These are phyloP conservation scores for Micrasema minimum DNA, from an alignment of 1,140 invertebrate species.

Conservation along the genomic window DNA sequence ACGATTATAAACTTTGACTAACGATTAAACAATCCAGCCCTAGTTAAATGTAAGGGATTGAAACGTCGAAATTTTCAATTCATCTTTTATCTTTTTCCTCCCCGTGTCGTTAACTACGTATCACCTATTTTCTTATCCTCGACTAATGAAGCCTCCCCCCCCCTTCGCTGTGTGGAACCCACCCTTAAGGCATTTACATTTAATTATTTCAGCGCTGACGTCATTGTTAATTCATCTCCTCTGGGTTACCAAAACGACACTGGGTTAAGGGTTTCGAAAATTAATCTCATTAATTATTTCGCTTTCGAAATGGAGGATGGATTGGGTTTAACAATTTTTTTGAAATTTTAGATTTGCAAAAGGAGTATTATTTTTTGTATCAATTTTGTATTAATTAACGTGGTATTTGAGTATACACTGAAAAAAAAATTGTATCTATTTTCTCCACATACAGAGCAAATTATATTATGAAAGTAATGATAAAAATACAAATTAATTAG, in stretches of 20 bases:
- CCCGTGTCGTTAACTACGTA: neutral
- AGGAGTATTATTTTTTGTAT: neutral
- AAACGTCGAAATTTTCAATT: too few relatives aligned
- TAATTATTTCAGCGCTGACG: constrained; percentile 31
- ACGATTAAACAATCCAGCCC: too few relatives aligned
- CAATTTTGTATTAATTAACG: too few relatives aligned
- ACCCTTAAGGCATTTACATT: constrained; percentile 19
- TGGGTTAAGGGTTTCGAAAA: neutral
- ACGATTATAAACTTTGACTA: too few relatives aligned
- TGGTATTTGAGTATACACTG: too few relatives aligned
- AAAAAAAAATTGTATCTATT: too few relatives aligned
- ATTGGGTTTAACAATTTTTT: neutral
- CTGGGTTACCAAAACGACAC: constrained; percentile 8
- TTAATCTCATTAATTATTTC: neutral
- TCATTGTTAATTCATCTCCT: constrained; percentile 27
- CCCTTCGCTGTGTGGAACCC: neutral
- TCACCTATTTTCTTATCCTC: neutral
- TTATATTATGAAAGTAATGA: too few relatives aligned
- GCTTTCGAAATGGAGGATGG: neutral
- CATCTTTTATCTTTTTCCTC: too few relatives aligned
- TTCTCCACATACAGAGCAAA: too few relatives aligned
- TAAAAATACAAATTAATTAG: too few relatives aligned
- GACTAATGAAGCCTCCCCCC: constrained; percentile 5
- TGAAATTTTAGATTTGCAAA: neutral
- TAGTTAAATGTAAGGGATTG: too few relatives aligned